These are phyloP conservation scores for Dendrocincla tyrannina DNA, from an alignment of 2,797 vertebrate species.

Conservation along the genomic window DNA sequence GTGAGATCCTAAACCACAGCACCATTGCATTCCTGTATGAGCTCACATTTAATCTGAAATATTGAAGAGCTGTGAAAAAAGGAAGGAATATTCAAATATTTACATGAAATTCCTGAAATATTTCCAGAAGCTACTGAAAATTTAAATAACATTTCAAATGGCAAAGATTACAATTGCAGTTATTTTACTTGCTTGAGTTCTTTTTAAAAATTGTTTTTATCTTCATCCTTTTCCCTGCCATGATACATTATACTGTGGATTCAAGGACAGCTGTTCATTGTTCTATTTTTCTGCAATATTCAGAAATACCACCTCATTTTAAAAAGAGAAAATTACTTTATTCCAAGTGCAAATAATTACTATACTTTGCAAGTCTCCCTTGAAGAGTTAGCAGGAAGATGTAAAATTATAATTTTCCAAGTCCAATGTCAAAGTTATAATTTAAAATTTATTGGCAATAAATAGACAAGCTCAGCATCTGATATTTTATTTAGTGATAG, in stretches of 20 bases:
- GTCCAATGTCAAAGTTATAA: background rate
- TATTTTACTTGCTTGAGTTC: background rate
- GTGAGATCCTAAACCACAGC: background rate
- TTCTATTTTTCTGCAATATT: background rate
- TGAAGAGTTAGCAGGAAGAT: background rate
- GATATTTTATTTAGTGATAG: constrained; percentile 15
- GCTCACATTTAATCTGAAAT: background rate
- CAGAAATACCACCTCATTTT: background rate
- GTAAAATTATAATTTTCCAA: background rate
- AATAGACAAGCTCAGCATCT: background rate
- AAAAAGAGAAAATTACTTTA: background rate
- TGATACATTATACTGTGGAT: background rate
- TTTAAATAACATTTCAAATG: background rate
- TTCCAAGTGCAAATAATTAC: background rate
- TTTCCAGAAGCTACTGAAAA: background rate
- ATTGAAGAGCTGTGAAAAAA: background rate
- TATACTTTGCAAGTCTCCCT: background rate
- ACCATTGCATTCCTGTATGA: background rate
- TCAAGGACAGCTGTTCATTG: background rate
- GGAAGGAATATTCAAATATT: background rate
- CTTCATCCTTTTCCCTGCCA: background rate
- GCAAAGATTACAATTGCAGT: background rate
- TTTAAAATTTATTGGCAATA: background rate
- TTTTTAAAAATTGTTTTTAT: background rate
- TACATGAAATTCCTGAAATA: background rate